These are phyloP conservation scores for Galbula dea DNA, from an alignment of 2,113 vertebrate genomes.

Conservation along the genomic window DNA sequence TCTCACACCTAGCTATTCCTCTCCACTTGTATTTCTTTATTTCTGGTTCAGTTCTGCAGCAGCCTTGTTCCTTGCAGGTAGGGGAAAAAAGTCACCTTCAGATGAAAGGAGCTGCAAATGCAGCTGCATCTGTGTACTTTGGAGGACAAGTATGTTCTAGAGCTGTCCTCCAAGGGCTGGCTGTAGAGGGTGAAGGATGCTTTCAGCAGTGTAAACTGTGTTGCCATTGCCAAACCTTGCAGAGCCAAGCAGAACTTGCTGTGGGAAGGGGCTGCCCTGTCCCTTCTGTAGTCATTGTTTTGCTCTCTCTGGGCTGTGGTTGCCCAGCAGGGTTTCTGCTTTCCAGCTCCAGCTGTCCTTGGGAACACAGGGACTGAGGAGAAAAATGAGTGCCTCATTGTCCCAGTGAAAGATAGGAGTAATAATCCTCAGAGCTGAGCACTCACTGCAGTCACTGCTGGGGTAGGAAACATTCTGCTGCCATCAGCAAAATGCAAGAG, in stretches of 20 bases:
- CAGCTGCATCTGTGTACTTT: not conserved
- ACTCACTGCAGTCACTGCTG: not conserved
- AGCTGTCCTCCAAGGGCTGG: not conserved
- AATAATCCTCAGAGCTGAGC: not conserved
- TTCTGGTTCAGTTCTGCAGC: not conserved
- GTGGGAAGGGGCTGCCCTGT: not conserved
- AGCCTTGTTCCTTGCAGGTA: not conserved
- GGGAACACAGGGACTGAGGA: not conserved
- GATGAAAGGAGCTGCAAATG: not conserved
- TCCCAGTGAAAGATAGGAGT: not conserved
- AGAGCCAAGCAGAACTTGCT: no score
- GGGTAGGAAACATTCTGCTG: not conserved
- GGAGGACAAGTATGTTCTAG: not conserved
- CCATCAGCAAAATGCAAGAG: not conserved
- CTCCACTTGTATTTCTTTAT: not conserved
- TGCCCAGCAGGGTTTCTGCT: not conserved
- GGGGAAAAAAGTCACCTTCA: not conserved
- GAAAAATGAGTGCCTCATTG: not conserved
- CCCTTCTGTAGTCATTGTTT: not conserved
- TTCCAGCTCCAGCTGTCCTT: not conserved
- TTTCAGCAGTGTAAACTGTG: not conserved
- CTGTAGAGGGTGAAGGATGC: not conserved
- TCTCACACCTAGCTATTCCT: not conserved
- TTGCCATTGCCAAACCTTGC: not conserved
- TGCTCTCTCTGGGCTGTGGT: not conserved